Percentiles rank a stretch among this genome's conserved stretches.
These are phyloP conservation scores for Epirrita christyi DNA, from an alignment of 2,888 invertebrate genomes.

Conservation along the genomic window DNA sequence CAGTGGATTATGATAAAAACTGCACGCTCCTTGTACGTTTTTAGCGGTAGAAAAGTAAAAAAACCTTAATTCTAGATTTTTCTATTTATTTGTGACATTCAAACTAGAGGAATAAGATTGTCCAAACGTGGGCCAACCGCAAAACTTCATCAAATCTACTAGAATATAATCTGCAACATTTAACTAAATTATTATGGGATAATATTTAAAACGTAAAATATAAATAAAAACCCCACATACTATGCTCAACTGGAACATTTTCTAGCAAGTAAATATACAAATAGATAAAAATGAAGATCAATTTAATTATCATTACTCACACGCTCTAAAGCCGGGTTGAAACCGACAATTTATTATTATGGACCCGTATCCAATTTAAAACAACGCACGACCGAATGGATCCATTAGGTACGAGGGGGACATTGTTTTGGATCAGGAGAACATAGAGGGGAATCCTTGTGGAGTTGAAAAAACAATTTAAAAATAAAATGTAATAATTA, in stretches of 20 bases:
- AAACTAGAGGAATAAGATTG: too few species aligned
- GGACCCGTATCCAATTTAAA: constrained; percentile 85
- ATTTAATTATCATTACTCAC: constrained; percentile 83
- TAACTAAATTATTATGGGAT: too few species aligned
- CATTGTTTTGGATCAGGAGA: constrained; percentile 74
- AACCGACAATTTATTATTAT: constrained; percentile 83
- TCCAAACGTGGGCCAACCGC: too few species aligned
- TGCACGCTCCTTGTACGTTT: too few species aligned
- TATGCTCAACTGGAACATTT: constrained; percentile 2
- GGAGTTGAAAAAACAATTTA: constrained; percentile 83
- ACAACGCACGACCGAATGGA: constrained; percentile 79
- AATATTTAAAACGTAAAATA: too few species aligned
- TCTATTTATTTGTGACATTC: too few species aligned
- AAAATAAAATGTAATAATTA: constrained; percentile 85
- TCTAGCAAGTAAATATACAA: constrained; percentile 39
- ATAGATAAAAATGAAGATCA: constrained; percentile 70
- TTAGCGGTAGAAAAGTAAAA: too few species aligned
- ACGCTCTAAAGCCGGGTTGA: constrained; percentile 74
- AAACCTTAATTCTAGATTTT: too few species aligned
- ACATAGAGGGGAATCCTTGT: constrained; percentile 78
- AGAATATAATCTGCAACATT: too few species aligned
- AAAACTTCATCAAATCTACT: too few species aligned
- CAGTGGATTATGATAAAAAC: too few species aligned
- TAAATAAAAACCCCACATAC: too few species aligned
- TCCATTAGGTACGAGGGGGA: constrained; percentile 72